phyloP scores from a whole-genome alignment of 2,888 invertebrate species.

The Tiliacea aurago region DNA sequence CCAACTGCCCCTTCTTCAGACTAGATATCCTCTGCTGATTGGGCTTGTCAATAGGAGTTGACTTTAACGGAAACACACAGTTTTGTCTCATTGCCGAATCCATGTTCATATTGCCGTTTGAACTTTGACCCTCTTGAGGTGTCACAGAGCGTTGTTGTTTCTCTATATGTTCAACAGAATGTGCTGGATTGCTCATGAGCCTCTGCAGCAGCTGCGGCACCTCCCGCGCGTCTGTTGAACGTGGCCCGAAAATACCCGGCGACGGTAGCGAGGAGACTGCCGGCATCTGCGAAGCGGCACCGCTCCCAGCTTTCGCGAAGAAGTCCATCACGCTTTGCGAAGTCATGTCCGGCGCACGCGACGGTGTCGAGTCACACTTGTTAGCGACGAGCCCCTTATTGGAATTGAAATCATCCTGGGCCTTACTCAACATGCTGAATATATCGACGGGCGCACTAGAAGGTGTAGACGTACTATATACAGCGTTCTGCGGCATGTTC shows the following conservation, averaged over 20 bases:
- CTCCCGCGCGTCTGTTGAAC: conserved; percentile 89
- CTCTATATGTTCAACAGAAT: conserved; percentile 96
- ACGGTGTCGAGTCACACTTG: conserved; percentile 83
- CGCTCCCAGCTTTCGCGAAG: conserved; percentile 94
- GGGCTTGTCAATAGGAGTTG: conserved; percentile 85
- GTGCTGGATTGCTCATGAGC: conserved; percentile 95
- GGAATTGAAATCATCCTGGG: conserved; percentile 96
- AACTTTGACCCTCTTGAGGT: conserved; percentile 90
- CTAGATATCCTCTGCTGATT: conserved; percentile 82
- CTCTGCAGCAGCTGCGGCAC: conserved; percentile 93
- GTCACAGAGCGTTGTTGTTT: conserved; percentile 95
- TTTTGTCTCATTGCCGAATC: conserved; percentile 80
- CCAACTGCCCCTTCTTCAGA: conserved; percentile 78
- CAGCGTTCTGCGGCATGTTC: conserved; percentile 82
- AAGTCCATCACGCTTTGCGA: conserved; percentile 97
- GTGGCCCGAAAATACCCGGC: conserved; percentile 86
- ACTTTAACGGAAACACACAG: conserved; percentile 83
- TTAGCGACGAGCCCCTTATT: conserved; percentile 84
- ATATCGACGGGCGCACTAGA: conserved; percentile 91
- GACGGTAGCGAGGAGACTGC: conserved; percentile 88
- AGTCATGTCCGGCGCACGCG: conserved; percentile 92
- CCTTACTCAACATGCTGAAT: conserved; percentile 96
- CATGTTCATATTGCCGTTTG: conserved; percentile 82
- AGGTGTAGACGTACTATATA: conserved; percentile 80
- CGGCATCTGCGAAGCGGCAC: conserved; percentile 89